Percentiles rank a stretch among this genome's conserved stretches.
Conservation (phyloP, 2,113 vertebrate genomes). For the Sinocyclocheilus maitianheensis region DNA sequence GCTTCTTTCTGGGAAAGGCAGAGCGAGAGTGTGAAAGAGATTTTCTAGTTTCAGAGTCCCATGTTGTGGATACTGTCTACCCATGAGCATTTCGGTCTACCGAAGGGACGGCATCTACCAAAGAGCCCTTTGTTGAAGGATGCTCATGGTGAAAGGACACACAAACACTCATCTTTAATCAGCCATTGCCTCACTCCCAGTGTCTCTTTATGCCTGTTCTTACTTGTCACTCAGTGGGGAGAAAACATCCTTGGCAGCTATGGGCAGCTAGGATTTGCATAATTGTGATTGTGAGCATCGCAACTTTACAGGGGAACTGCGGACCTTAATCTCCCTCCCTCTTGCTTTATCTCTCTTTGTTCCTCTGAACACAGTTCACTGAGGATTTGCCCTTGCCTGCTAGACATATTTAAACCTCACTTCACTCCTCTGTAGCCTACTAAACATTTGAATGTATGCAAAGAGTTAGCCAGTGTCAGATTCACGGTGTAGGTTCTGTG, state of each 20-base stretch:
- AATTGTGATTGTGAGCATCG: constrained; percentile 3
- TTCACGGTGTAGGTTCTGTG: neutral
- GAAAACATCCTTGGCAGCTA: constrained; percentile 20
- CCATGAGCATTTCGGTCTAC: neutral
- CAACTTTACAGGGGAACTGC: neutral
- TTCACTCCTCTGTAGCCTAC: neutral
- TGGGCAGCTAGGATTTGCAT: constrained; percentile 31
- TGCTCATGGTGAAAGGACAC: neutral
- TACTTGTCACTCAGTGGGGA: constrained; percentile 33
- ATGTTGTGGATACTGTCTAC: neutral
- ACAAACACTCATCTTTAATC: neutral
- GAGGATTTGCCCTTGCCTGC: neutral
- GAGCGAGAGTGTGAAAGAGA: neutral
- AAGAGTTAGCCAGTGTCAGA: neutral
- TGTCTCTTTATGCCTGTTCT: neutral
- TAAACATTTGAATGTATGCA: constrained; percentile 5
- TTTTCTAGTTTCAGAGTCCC: neutral
- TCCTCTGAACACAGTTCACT: neutral
- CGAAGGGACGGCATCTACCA: neutral
- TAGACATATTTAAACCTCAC: neutral
- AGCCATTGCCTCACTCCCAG: constrained; percentile 7
- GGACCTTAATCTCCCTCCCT: neutral
- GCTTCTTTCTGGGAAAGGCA: neutral
- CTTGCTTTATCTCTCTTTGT: neutral
- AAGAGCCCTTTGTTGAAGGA: constrained; percentile 6